These are phyloP conservation scores for Psilanteris sp. DNA, from an alignment of 1,140 invertebrate species.

Conservation along the genomic window DNA sequence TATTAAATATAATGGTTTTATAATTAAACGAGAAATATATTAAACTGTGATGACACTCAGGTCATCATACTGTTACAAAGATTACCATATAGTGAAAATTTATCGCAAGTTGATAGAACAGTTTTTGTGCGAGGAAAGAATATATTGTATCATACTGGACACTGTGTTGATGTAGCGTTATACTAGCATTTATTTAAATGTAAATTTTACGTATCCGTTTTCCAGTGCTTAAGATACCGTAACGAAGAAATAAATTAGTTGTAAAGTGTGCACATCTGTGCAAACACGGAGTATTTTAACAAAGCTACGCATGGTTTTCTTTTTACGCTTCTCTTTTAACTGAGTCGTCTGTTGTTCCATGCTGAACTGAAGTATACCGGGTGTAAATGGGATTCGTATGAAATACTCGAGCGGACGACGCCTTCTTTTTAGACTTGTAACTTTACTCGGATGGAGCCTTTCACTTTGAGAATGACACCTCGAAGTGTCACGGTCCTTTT, in stretches of 20 bases:
- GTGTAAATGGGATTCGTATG: slow-evolving; percentile 66
- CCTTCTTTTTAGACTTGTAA: slow-evolving; percentile 65
- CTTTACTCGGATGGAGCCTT: slow-evolving; percentile 47
- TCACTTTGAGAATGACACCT: slow-evolving; percentile 55
- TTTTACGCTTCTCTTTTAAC: slow-evolving; percentile 19
- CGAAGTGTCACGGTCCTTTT: slow-evolving; percentile 56
- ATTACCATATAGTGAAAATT: no score
- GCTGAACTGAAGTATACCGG: slow-evolving; percentile 30
- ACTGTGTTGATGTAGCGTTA: no score
- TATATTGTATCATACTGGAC: no score
- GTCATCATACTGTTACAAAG: no score
- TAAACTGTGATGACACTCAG: no score
- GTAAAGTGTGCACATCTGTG: neutral
- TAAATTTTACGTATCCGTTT: no score
- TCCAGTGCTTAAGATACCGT: neutral
- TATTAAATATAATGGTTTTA: no score
- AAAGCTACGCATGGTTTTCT: slow-evolving; percentile 17
- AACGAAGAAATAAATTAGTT: slow-evolving; percentile 26
- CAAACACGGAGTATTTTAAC: slow-evolving; percentile 28
- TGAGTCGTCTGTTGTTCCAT: slow-evolving; percentile 44
- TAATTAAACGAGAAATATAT: no score
- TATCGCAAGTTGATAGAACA: no score
- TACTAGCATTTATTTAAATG: neutral
- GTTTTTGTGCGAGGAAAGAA: no score
- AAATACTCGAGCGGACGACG: slow-evolving; percentile 63